Evolutionary conservation across 2,797 vertebrate genomes (phyloP), one percentile per base, ranked within the genome.

Genomic region (Catharus ustulatus): DNA sequence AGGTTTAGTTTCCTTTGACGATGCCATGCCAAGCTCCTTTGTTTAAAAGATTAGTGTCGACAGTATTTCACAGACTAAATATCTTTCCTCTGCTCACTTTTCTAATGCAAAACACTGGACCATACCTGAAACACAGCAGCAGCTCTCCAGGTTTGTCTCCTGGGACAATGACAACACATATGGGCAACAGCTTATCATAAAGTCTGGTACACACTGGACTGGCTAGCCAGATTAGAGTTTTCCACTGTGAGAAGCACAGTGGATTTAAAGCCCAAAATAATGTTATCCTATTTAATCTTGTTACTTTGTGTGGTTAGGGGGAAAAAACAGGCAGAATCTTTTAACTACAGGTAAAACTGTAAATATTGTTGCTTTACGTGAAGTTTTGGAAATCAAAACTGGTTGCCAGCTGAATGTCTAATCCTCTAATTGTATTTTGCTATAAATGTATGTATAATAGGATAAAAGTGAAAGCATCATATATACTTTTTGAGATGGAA

Each of bases 231-330:
- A 95, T 94, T 89, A 95, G 58, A 81, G 86, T 36, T 69, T 85
- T 94, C 72, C 79, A 76, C 69, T 83, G 66, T 10, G 55, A 92
- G 58, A 91, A 86, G 82, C 76, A 87, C 40, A 92, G 76, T 91
- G 64, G 92, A 95, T 91, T 97, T 89, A 73, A 86, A 94, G 51
- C n/a, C 89, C 69, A 59, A 91, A 92, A 93, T 85, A 87, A 92
- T 88, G 82, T 93, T 91, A 95, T 89, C 88, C 90, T 73, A 38
- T 66, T 83, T 95, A 95, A 95, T 94, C 93, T 91, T 63, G 64
- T 91, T 93, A 92, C 73, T 93, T 89, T 72, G 26, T 77, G 58
- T 83, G 38, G 81, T 72, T 71, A 72, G 24, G 14, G 13, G 36
- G 78, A 74, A 22, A 67, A 72, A 32, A 0, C 17, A 64, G 38